phyloP scores from a whole-genome alignment of 1,140 invertebrate genomes.

The Brachionus rotundiformis region DNA sequence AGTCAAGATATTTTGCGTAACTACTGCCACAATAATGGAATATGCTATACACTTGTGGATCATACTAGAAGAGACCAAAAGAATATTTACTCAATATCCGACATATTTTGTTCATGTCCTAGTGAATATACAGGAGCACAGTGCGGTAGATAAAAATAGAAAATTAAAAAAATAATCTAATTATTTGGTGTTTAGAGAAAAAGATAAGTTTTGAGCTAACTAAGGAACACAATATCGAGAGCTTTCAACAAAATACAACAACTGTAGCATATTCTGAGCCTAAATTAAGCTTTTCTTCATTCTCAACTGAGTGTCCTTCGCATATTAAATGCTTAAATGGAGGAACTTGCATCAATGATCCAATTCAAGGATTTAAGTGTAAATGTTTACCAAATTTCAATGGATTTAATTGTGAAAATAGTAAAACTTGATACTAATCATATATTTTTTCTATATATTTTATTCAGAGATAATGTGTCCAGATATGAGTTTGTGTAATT shows the following conservation, averaged over 20 bases:
- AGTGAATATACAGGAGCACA: constrained; percentile 36
- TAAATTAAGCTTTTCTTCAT: neutral
- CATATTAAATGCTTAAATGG: constrained; percentile 17
- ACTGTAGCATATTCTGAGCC: neutral
- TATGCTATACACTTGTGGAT: constrained; percentile 41
- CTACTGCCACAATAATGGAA: constrained; percentile 37
- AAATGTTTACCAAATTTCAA: neutral
- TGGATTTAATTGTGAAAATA: constrained; percentile 7
- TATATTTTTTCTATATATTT: neutral
- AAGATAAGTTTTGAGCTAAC: neutral
- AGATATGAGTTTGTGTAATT: neutral
- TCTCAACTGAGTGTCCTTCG: neutral
- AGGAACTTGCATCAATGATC: neutral
- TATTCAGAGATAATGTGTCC: neutral
- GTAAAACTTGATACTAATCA: neutral
- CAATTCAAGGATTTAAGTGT: neutral
- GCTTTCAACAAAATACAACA: neutral
- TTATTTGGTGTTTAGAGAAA: constrained; percentile 5
- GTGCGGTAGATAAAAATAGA: neutral
- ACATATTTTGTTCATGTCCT: constrained; percentile 45
- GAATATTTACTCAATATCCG: constrained; percentile 10
- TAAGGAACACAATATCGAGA: neutral
- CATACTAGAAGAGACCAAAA: neutral
- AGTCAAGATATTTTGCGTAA: constrained; percentile 28
- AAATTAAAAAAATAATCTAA: neutral